Evolutionary conservation across 2,888 invertebrate genomes (phyloP).

Genomic region (Ischnura elegans): DNA sequence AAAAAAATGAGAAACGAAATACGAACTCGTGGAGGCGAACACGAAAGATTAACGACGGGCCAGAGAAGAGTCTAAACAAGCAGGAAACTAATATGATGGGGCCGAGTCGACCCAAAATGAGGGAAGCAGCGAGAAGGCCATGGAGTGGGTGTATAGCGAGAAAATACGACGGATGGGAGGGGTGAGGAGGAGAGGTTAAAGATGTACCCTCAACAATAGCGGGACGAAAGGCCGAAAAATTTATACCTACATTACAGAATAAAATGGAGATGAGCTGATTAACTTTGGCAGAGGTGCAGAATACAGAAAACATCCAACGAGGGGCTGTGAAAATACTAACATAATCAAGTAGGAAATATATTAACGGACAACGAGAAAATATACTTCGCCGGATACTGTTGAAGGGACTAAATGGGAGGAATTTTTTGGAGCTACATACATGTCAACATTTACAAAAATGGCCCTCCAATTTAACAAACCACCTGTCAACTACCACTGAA

Average conservation of each 20-base stretch:
- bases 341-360: too few relatives aligned
- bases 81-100: constrained; percentile 1
- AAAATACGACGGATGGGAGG: not conserved
- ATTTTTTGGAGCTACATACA: too few relatives aligned
- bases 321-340: not conserved
- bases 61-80: not conserved
- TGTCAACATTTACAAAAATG: too few relatives aligned
- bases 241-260: not conserved
- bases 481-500: too few relatives aligned
- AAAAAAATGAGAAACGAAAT: not conserved
- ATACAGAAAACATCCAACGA: not conserved
- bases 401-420: too few relatives aligned
- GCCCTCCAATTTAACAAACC: too few relatives aligned
- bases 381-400: not conserved
- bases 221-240: not conserved
- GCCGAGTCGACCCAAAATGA: not conserved
- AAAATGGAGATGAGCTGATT: not conserved
- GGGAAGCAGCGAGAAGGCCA: not conserved
- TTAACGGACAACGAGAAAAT: too few relatives aligned
- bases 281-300: not conserved
- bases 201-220: not conserved
- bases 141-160: not conserved
- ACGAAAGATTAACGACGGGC: not conserved
- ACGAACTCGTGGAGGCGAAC: not conserved
- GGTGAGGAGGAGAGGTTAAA: not conserved